phyloP scores from a whole-genome alignment of 2,113 vertebrate species.

The Cyrtonyx montezumae region DNA sequence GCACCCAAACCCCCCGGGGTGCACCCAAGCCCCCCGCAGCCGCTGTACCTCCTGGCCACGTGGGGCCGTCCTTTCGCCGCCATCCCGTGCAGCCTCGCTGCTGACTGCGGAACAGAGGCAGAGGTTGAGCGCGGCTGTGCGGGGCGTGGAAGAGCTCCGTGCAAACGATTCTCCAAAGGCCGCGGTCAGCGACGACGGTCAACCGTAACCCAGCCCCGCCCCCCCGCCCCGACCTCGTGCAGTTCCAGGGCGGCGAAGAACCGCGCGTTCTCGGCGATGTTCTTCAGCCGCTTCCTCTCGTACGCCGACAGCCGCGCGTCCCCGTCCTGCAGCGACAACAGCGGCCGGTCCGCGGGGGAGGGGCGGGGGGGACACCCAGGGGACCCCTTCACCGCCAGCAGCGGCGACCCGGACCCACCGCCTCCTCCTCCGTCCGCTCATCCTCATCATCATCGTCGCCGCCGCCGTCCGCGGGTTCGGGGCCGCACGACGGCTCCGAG shows the following conservation, averaged over 20 bases:
- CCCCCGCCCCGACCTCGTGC: not conserved
- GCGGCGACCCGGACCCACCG: too few relatives aligned
- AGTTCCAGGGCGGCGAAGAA: not conserved
- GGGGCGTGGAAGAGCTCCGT: too few relatives aligned
- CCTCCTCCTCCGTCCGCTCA: too few relatives aligned
- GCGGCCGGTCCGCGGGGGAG: too few relatives aligned
- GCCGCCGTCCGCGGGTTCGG: too few relatives aligned
- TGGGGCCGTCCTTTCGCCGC: constrained; percentile 12
- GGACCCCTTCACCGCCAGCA: too few relatives aligned
- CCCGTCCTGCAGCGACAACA: not conserved
- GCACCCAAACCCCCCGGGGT: not conserved
- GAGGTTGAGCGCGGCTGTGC: not conserved
- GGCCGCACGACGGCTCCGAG: too few relatives aligned
- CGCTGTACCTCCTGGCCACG: constrained; percentile 75
- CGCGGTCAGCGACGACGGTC: too few relatives aligned
- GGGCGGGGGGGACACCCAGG: too few relatives aligned
- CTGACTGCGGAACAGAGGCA: constrained; percentile 72
- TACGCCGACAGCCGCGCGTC: not conserved
- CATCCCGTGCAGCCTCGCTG: constrained; percentile 71
- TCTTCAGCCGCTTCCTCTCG: not conserved
- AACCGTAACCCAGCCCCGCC: too few relatives aligned
- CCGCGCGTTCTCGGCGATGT: not conserved
- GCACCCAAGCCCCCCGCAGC: too few relatives aligned
- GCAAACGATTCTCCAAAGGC: not conserved
- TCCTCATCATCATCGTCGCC: too few relatives aligned